Conservation (phyloP, 2,797 vertebrate species). For the Acipenser transmontanus region DNA sequence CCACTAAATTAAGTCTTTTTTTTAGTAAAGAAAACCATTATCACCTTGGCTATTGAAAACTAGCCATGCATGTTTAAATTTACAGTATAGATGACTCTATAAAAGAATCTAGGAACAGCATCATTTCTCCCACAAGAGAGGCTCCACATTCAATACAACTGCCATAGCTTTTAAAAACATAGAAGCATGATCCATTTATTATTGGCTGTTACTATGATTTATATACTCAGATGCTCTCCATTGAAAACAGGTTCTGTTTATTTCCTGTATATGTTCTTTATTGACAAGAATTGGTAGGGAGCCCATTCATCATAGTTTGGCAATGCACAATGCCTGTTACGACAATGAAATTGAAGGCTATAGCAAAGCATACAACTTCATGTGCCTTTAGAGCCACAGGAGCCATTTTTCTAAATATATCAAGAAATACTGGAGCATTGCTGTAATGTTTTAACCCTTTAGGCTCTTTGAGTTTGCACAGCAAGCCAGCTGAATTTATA, state of each 20-base stretch:
- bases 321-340: conserved; percentile 18
- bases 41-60: conserved; percentile 30
- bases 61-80: conserved; percentile 25
- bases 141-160: conserved; percentile 67
- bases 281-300: conserved; percentile 53
- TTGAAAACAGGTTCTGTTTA: conserved; percentile 37
- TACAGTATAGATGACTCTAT: conserved; percentile 36
- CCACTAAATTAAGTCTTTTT: neutral
- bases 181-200: conserved; percentile 66
- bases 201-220: conserved; percentile 74
- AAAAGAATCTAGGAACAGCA: conserved; percentile 53
- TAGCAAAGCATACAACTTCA: conserved; percentile 9
- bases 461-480: too few species aligned
- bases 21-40: conserved; percentile 35
- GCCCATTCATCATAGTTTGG: conserved; percentile 29
- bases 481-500: too few species aligned
- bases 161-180: conserved; percentile 64
- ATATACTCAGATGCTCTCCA: conserved; percentile 51
- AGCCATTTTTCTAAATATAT: conserved; percentile 1
- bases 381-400: conserved; percentile 7
- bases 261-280: conserved; percentile 44
- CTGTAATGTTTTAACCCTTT: too few species aligned
- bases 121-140: conserved; percentile 61
- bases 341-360: conserved; percentile 5
- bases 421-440: too few species aligned